Percentiles rank a stretch among this genome's conserved stretches.
Evolutionary conservation across 2,888 invertebrate species (phyloP).

Genomic region (Thumatha senex): DNA sequence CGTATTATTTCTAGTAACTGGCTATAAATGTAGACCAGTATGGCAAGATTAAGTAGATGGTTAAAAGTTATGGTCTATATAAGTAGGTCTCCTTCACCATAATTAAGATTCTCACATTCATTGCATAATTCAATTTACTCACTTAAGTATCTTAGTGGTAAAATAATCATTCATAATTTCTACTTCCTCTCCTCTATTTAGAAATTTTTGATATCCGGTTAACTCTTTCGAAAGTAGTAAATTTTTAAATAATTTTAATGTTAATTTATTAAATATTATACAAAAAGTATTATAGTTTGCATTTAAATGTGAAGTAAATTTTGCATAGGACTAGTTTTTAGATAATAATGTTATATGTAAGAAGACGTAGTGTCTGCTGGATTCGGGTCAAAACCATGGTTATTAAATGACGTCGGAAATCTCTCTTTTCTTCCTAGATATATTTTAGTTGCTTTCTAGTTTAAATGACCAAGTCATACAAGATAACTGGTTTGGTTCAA

Average conservation of each 20-base stretch:
- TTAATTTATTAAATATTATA: neutral
- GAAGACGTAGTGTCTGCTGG: neutral
- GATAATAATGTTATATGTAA: neutral
- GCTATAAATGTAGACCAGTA: neutral
- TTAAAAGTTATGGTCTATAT: too few species aligned
- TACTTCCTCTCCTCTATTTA: constrained; percentile 6
- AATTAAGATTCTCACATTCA: neutral
- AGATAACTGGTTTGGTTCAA: too few species aligned
- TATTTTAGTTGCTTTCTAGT: too few species aligned
- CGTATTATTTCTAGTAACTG: neutral
- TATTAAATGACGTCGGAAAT: neutral
- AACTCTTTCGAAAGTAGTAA: neutral
- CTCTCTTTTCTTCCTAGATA: neutral
- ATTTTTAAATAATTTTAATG: constrained; percentile 1
- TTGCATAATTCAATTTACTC: constrained; percentile 4
- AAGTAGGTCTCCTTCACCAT: neutral
- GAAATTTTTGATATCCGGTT: constrained; percentile 2
- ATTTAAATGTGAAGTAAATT: neutral
- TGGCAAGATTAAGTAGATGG: too few species aligned
- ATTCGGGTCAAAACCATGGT: neutral
- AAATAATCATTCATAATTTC: constrained; percentile 4
- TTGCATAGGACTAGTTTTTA: neutral
- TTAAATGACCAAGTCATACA: too few species aligned
- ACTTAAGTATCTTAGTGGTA: constrained; percentile 3
- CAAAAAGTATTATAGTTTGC: neutral